A percentile compares a stretch with the other conserved stretches of the same genome.
Evolutionary conservation across 30 jellyfish, hydroid and myxozoan species (phyloP).

Genomic region (Clytia hemisphaerica): DNA sequence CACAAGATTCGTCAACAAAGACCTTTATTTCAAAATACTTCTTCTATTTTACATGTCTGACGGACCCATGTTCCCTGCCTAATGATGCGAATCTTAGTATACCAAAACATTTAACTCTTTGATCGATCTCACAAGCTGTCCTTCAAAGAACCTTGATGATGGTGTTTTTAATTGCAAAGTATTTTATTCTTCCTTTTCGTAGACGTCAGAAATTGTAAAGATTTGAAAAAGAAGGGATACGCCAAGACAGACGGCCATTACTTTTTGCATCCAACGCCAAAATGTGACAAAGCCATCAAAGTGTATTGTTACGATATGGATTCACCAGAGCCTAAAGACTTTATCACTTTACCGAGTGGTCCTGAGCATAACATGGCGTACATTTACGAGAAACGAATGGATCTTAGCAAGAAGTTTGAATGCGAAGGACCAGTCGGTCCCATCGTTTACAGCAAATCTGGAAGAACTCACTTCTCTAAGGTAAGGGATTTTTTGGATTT

Average conservation of each 20-base stretch:
- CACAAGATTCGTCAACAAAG: too few relatives aligned
- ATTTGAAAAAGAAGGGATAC: constrained; percentile 48
- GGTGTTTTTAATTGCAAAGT: too few relatives aligned
- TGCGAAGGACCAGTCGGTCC: constrained; percentile 54
- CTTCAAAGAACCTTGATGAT: too few relatives aligned
- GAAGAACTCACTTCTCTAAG: constrained; percentile 62
- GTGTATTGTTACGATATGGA: constrained; percentile 87
- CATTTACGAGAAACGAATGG: constrained; percentile 54
- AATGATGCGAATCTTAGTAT: too few relatives aligned
- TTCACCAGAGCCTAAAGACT: constrained; percentile 38
- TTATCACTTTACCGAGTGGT: constrained; percentile 76
- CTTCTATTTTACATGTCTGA: too few relatives aligned
- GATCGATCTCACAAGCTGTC: too few relatives aligned
- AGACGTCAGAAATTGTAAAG: constrained; percentile 64
- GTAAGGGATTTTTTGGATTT: constrained; percentile 3
- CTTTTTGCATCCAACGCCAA: constrained; percentile 50
- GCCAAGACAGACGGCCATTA: constrained; percentile 78
- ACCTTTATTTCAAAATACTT: too few relatives aligned
- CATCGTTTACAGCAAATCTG: constrained; percentile 58
- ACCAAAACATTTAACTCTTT: too few relatives aligned
- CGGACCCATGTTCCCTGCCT: too few relatives aligned
- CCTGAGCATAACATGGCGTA: constrained; percentile 65
- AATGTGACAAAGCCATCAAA: constrained; percentile 56
- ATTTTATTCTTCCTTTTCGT: constrained; percentile 1
- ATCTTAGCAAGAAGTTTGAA: constrained; percentile 34